These are phyloP conservation scores for Papilio machaon DNA, from an alignment of 1,140 invertebrate genomes.

Conservation along the genomic window DNA sequence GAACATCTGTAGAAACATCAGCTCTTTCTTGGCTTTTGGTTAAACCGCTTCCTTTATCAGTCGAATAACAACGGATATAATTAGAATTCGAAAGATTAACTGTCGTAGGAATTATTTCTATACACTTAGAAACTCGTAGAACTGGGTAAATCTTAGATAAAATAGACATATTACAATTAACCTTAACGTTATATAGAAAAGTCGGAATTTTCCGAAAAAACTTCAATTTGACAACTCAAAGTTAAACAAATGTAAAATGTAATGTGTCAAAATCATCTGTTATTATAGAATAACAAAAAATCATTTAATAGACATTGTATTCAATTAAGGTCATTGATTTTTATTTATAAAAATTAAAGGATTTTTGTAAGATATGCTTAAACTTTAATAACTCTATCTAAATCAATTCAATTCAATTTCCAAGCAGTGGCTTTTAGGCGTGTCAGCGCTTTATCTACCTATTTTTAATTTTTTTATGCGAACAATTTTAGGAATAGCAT, in stretches of 20 bases:
- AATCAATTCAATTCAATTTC: too few relatives aligned
- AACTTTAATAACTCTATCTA: too few relatives aligned
- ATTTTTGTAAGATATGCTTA: too few relatives aligned
- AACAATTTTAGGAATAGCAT: too few relatives aligned
- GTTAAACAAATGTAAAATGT: background rate
- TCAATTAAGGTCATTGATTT: too few relatives aligned
- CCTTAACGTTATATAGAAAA: constrained; percentile 3
- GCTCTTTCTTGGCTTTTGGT: constrained; percentile 65
- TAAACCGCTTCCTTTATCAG: constrained; percentile 63
- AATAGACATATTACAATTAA: constrained; percentile 62
- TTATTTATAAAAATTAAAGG: too few relatives aligned
- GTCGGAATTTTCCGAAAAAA: constrained; percentile 33
- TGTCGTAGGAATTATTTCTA: constrained; percentile 53
- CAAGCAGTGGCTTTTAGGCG: too few relatives aligned
- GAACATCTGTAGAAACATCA: constrained; percentile 84
- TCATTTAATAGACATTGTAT: background rate
- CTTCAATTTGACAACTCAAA: constrained; percentile 38
- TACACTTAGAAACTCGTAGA: constrained; percentile 49
- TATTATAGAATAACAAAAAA: background rate
- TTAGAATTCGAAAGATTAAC: constrained; percentile 54
- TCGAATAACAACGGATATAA: constrained; percentile 58
- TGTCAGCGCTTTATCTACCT: too few relatives aligned
- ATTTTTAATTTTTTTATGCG: too few relatives aligned
- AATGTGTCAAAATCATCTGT: constrained; percentile 23
- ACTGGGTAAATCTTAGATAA: constrained; percentile 70